Evolutionary conservation across 2,113 vertebrate genomes (phyloP).

Genomic region (Probosciger aterrimus): DNA sequence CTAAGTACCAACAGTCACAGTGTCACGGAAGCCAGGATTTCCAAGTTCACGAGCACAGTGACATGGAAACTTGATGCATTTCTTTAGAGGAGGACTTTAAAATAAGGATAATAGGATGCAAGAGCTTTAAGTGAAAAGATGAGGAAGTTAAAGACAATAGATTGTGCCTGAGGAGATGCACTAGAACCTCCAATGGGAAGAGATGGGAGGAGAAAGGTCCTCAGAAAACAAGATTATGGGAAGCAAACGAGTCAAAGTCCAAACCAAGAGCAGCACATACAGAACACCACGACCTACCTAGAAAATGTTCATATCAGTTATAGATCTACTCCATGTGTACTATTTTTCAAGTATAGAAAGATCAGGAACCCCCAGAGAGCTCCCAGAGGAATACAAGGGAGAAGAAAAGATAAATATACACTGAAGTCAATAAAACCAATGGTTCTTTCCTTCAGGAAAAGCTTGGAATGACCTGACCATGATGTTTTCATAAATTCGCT

Average conservation of each 20-base stretch:
- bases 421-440: not conserved
- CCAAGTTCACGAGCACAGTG: not conserved
- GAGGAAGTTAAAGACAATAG: not conserved
- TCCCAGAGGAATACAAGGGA: not conserved
- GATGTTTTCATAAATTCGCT: not conserved
- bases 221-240: not conserved
- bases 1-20: not conserved
- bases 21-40: not conserved
- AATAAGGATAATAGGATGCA: not conserved
- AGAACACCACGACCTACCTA: not conserved
- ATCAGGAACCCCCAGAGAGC: not conserved
- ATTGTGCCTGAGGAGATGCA: not conserved
- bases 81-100: not conserved
- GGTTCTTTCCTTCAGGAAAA: not conserved
- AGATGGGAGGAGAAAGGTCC: not conserved
- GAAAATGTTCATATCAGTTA: not conserved
- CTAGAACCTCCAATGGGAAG: not conserved
- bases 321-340: rapidly evolving
- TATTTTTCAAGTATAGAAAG: not conserved
- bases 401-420: not conserved
- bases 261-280: not conserved
- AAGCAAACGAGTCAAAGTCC: not conserved
- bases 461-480: not conserved
- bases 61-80: not conserved
- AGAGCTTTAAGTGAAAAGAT: not conserved